A percentile compares a stretch with the other conserved stretches of the same genome.
Evolutionary conservation across 2,888 invertebrate genomes (phyloP).

Genomic region (Eudemis profundana): DNA sequence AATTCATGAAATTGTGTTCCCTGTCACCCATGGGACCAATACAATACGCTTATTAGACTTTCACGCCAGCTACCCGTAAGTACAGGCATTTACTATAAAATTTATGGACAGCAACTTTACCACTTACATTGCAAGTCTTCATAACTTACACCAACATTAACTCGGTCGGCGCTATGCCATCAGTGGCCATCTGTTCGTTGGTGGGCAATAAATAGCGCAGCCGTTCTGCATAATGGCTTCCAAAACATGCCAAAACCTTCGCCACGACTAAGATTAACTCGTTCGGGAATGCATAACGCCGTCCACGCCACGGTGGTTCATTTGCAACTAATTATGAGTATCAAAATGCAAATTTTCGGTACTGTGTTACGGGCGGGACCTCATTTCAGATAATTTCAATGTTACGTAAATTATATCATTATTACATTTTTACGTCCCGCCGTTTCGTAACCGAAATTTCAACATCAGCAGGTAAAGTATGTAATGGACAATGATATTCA

Average conservation of each 20-base stretch:
- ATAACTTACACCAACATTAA: conserved; percentile 24
- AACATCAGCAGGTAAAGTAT: no score
- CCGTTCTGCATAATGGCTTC: conserved; percentile 39
- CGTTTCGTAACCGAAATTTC: no score
- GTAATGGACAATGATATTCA: no score
- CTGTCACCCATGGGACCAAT: no score
- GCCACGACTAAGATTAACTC: conserved; percentile 39
- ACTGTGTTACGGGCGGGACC: neutral
- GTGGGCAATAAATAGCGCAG: conserved; percentile 30
- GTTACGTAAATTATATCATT: no score
- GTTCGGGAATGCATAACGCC: conserved; percentile 30
- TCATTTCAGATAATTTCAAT: neutral
- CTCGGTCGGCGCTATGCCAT: conserved; percentile 25
- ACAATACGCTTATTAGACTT: no score
- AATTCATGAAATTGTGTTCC: no score
- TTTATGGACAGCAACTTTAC: neutral
- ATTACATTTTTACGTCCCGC: no score
- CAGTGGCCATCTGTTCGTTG: conserved; percentile 37
- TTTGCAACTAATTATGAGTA: conserved; percentile 27
- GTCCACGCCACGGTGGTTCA: conserved; percentile 6
- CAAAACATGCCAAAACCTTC: conserved; percentile 44
- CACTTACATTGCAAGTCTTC: conserved; percentile 8
- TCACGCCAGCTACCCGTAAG: neutral
- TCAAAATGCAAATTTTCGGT: conserved; percentile 13
- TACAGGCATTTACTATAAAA: neutral